Percentiles rank a stretch among this genome's conserved stretches.
phyloP scores from a whole-genome alignment of 2,797 vertebrate species.

The Sebastes trivittatus region DNA sequence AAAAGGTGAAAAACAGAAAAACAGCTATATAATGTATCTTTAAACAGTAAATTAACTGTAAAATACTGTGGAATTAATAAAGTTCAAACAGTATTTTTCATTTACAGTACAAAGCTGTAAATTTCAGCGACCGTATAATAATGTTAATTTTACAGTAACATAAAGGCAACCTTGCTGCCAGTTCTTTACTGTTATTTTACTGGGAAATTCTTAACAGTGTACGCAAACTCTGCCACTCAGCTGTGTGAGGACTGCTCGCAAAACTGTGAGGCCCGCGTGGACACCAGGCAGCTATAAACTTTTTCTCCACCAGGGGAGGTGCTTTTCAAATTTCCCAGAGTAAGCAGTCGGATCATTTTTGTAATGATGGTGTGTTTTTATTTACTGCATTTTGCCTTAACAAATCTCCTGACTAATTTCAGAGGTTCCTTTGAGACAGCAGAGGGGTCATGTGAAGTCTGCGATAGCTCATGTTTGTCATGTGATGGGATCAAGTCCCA shows the following conservation, averaged over 20 bases:
- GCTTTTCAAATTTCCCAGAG: conserved; percentile 86
- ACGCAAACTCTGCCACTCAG: conserved; percentile 74
- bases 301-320: conserved; percentile 82
- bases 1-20: too few relatives aligned
- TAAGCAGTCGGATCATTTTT: conserved; percentile 59
- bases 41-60: too few relatives aligned
- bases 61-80: too few relatives aligned
- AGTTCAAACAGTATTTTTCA: too few relatives aligned
- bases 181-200: too few relatives aligned
- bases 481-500: conserved; percentile 79
- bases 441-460: conserved; percentile 75
- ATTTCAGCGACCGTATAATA: too few relatives aligned
- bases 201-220: conserved; percentile 18
- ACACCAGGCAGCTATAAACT: conserved; percentile 71
- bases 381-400: background rate
- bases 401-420: background rate
- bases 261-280: conserved; percentile 81
- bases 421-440: conserved; percentile 82
- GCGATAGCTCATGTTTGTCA: conserved; percentile 80
- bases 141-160: too few relatives aligned
- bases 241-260: conserved; percentile 83
- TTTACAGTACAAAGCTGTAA: too few relatives aligned
- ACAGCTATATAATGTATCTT: too few relatives aligned
- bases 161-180: too few relatives aligned
- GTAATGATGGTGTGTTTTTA: background rate